A percentile compares a stretch with the other conserved stretches of the same genome.
phyloP scores from a whole-genome alignment of 2,888 invertebrate species.

The Chamaedrilus cognettii region DNA sequence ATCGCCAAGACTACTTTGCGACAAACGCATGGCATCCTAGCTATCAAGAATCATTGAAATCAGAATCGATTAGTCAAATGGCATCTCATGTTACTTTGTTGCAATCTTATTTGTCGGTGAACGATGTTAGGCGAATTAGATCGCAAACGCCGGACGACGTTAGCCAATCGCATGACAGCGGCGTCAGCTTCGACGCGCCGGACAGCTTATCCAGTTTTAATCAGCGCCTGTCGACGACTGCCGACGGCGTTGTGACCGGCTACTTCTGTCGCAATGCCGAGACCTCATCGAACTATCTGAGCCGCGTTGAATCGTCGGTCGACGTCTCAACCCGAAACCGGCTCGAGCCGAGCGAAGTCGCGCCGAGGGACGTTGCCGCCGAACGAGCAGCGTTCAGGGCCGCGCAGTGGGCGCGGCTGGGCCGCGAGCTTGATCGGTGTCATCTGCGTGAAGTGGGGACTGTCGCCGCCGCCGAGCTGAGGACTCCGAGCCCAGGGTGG shows the following conservation, averaged over 20 bases:
- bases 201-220: not conserved
- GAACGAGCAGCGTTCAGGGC: slow-evolving; percentile 3
- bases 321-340: not conserved
- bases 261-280: not conserved
- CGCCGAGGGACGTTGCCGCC: not conserved
- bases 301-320: not conserved
- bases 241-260: not conserved
- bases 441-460: slow-evolving; percentile 2
- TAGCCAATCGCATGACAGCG: not conserved
- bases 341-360: not conserved
- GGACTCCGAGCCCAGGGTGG: not conserved
- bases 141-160: no score
- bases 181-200: not conserved
- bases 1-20: no score
- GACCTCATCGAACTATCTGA: not conserved
- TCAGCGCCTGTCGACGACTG: not conserved
- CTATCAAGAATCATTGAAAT: no score
- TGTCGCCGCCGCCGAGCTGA: not conserved
- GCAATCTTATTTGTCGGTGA: no score
- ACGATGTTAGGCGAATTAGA: no score
- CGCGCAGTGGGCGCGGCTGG: not conserved
- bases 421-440: not conserved
- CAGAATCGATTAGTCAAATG: no score
- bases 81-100: not conserved
- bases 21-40: no score